A percentile compares a stretch with the other conserved stretches of the same genome.
phyloP scores from a whole-genome alignment of 2,113 vertebrate species.

The Xerus inauris region DNA sequence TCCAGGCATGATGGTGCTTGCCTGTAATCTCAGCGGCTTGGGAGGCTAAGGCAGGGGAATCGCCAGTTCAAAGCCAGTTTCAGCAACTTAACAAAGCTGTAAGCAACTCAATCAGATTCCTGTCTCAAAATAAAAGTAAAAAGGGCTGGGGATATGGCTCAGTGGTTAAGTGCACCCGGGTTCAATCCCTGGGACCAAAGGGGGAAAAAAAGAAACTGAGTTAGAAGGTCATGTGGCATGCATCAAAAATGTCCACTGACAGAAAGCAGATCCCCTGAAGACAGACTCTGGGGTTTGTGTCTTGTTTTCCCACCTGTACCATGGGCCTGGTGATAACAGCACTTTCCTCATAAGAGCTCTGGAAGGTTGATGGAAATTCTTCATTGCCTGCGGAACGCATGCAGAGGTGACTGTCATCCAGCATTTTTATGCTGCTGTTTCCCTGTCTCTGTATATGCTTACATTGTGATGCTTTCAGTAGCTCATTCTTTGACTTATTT shows the following conservation, averaged over 20 bases:
- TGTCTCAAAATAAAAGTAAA: too few relatives aligned
- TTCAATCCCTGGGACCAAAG: too few relatives aligned
- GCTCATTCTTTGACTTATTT: neutral
- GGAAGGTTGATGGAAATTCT: neutral
- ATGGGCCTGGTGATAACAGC: neutral
- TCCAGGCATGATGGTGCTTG: neutral
- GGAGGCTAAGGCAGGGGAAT: too few relatives aligned
- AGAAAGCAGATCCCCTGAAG: neutral
- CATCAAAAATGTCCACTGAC: neutral
- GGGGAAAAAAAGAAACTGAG: neutral
- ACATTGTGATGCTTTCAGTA: neutral
- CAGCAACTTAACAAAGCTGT: neutral
- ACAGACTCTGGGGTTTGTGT: neutral
- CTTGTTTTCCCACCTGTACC: neutral
- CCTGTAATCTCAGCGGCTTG: too few relatives aligned
- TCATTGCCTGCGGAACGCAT: too few relatives aligned
- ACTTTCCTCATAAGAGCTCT: neutral
- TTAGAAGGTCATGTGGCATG: accelerated
- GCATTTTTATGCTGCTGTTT: neutral
- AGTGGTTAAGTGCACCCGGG: too few relatives aligned
- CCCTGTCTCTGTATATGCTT: neutral
- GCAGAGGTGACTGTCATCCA: neutral
- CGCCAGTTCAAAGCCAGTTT: too few relatives aligned
- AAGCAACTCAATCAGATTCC: too few relatives aligned
- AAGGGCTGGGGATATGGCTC: too few relatives aligned